Conservation (phyloP, 2,888 invertebrate genomes). For the Eupithecia vulgata region DNA sequence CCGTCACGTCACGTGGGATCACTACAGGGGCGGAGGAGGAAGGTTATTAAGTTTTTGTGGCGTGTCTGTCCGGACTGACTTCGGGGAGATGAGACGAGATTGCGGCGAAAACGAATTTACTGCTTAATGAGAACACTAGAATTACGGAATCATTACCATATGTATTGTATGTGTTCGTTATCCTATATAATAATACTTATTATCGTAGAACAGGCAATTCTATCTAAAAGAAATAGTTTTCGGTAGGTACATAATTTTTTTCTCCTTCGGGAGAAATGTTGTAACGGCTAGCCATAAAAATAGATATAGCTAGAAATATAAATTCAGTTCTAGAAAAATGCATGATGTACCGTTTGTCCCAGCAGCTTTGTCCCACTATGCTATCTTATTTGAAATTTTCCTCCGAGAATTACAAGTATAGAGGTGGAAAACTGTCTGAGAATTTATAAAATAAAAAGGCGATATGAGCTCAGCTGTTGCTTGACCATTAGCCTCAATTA, state of each 20-base stretch:
- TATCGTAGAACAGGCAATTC: not conserved
- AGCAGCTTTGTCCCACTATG: too few relatives aligned
- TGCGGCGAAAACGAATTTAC: slow-evolving; percentile 12
- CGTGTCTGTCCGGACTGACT: slow-evolving; percentile 13
- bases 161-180: not conserved
- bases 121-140: not conserved
- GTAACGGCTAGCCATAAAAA: not conserved
- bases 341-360: not conserved
- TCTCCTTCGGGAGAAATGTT: not conserved
- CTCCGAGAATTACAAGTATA: not conserved
- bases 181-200: not conserved
- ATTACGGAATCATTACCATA: not conserved
- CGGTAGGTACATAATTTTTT: too few relatives aligned
- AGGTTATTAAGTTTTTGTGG: slow-evolving; percentile 29
- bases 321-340: not conserved
- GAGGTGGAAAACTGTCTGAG: not conserved
- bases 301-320: not conserved
- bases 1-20: slow-evolving; percentile 19
- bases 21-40: slow-evolving; percentile 16
- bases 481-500: not conserved
- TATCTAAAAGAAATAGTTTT: not conserved
- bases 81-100: slow-evolving; percentile 20
- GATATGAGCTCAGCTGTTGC: not conserved
- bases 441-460: not conserved
- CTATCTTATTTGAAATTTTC: not conserved